These are phyloP conservation scores for Psammodynastes pulverulentus DNA, from an alignment of 2,113 vertebrate species.

Conservation along the genomic window DNA sequence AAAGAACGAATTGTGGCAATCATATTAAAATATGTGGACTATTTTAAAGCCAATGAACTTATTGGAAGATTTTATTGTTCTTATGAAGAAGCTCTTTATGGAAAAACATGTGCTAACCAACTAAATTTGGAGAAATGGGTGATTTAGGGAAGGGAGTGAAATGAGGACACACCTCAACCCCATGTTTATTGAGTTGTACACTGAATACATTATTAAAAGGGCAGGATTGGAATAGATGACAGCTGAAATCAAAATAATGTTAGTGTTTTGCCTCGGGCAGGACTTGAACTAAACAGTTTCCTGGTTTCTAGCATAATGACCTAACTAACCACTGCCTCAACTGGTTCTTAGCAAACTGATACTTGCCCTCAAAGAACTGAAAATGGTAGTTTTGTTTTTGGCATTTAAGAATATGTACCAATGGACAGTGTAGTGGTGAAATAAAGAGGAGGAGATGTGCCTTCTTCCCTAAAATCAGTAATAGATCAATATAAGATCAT, in stretches of 20 bases:
- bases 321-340: not conserved
- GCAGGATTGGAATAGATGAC: not conserved
- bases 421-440: not conserved
- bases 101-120: not conserved
- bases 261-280: not conserved
- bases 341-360: not conserved
- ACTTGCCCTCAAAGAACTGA: not conserved
- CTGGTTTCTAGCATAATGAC: not conserved
- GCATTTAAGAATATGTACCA: not conserved
- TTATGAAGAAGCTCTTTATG: not conserved
- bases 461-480: not conserved
- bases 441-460: not conserved
- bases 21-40: not conserved
- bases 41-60: not conserved
- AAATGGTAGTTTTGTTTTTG: not conserved
- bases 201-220: not conserved
- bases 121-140: not conserved
- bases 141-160: not conserved
- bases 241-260: not conserved
- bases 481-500: not conserved
- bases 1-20: not conserved
- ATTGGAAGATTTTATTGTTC: not conserved
- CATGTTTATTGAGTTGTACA: not conserved
- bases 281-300: not conserved
- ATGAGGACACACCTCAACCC: not conserved